Conservation (phyloP, 2,113 vertebrate species). For the Riparia riparia region DNA sequence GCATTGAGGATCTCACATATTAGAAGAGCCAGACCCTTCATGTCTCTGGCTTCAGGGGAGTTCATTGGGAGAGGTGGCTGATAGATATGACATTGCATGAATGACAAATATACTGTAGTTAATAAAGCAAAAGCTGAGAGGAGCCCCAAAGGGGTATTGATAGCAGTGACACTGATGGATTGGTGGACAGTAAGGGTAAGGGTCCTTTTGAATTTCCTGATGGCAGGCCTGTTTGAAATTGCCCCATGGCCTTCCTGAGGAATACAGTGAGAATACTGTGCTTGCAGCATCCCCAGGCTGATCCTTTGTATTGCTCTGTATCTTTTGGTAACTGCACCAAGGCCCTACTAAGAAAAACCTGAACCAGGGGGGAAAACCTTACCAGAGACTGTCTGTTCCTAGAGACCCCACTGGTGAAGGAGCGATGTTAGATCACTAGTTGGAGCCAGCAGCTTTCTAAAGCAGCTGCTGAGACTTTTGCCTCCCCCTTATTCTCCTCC, state of each 20-base stretch:
- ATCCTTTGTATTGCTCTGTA: background rate
- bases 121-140: background rate
- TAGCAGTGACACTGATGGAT: background rate
- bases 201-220: background rate
- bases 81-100: background rate
- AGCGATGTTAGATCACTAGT: background rate
- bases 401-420: background rate
- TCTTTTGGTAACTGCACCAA: background rate
- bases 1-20: background rate
- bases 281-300: fast-evolving
- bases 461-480: background rate
- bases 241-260: background rate
- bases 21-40: background rate
- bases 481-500: background rate
- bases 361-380: background rate
- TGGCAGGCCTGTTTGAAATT: background rate
- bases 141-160: background rate
- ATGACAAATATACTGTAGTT: background rate
- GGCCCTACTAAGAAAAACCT: background rate
- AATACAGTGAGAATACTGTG: background rate
- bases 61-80: background rate
- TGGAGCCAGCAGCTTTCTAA: background rate
- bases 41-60: background rate
- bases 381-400: background rate
- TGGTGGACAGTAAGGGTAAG: background rate